Percentiles rank a stretch among this genome's conserved stretches.
These are phyloP conservation scores for Papilio dardanus DNA, from an alignment of 1,140 invertebrate species.

Conservation along the genomic window DNA sequence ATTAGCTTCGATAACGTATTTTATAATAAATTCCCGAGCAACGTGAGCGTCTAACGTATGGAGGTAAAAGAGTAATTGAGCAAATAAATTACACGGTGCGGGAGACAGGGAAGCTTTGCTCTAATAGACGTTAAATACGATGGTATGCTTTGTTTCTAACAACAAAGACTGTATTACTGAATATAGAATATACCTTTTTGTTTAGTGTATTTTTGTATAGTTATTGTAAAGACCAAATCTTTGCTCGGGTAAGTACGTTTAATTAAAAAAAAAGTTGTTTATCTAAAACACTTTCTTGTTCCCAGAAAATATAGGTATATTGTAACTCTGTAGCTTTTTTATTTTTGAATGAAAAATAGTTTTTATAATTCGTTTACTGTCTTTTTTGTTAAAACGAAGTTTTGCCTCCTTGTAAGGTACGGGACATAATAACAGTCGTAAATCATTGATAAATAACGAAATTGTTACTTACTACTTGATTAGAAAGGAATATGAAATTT, in stretches of 20 bases:
- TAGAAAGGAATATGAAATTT: neutral
- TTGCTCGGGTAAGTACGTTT: neutral
- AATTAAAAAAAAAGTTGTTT: too few species aligned
- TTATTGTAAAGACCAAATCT: neutral
- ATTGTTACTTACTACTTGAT: neutral
- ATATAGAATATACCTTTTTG: neutral
- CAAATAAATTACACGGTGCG: conserved; percentile 12
- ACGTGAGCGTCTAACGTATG: conserved; percentile 7
- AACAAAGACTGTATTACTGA: neutral
- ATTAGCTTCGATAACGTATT: conserved; percentile 10
- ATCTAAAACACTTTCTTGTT: too few species aligned
- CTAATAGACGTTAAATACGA: conserved; percentile 23
- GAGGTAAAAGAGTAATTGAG: conserved; percentile 20
- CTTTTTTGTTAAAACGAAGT: neutral
- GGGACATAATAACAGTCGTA: too few species aligned
- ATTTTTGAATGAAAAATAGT: neutral
- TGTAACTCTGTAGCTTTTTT: too few species aligned
- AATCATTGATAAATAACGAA: neutral
- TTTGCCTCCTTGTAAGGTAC: too few species aligned
- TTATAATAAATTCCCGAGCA: conserved; percentile 17
- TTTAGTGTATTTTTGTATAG: neutral
- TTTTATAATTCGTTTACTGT: neutral
- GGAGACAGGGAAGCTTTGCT: conserved; percentile 9
- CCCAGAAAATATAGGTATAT: too few species aligned
- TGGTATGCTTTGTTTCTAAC: conserved; percentile 19